Conservation (phyloP, 2,113 vertebrate species). For the cat (Felis catus) region F.catus_Fca126_mat1.0 CM031417.1:35407001-35407500, state of each 20-base stretch:
- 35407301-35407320: not conserved
- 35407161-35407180: not conserved
- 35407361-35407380: not conserved
- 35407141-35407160: not conserved
- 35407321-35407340: not conserved
- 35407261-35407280: not conserved
- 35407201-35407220: not conserved
- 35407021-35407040: not conserved
- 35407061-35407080: not conserved
- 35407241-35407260: accelerated
- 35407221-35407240: not conserved
- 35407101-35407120: not conserved
- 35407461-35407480: not conserved
- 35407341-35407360: not conserved
- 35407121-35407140: not conserved
- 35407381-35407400: not conserved
- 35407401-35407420: not conserved
- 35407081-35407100: not conserved
- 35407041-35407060: not conserved
- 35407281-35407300: not conserved
- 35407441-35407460: not conserved
- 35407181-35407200: not conserved
- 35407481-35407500: not conserved
- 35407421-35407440: not conserved
- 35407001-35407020: not conserved